Conservation (phyloP, 2,888 invertebrate species). For the Thecophora atra region DNA sequence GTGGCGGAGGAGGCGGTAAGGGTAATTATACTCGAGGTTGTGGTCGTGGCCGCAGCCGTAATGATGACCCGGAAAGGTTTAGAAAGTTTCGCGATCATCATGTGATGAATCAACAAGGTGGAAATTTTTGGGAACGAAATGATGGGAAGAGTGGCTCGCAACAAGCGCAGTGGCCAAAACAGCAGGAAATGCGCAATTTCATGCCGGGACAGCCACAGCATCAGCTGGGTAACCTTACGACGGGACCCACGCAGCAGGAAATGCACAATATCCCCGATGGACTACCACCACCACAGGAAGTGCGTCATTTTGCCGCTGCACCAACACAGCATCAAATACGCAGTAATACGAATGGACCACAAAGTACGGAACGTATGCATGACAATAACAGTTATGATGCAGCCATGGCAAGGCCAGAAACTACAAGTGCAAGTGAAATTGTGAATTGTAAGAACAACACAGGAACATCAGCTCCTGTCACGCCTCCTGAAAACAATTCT, state of each 20-base stretch:
- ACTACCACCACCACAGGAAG: no score
- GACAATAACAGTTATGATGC: neutral
- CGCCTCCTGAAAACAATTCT: neutral
- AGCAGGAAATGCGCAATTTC: neutral
- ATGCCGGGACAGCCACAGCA: no score
- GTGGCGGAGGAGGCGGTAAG: neutral
- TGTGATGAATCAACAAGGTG: neutral
- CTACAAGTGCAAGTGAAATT: neutral
- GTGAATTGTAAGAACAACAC: neutral
- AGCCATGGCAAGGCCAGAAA: neutral
- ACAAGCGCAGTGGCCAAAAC: neutral
- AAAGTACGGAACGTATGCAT: neutral
- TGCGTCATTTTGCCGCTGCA: no score
- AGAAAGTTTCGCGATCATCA: conserved; percentile 10
- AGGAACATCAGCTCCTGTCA: neutral
- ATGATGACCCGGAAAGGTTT: neutral
- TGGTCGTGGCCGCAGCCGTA: neutral
- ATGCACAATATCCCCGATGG: no score
- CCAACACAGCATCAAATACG: neutral
- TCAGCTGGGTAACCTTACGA: no score
- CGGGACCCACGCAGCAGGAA: no score
- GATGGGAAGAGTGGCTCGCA: neutral
- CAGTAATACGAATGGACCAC: neutral
- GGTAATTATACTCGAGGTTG: neutral
- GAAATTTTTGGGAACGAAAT: neutral